A percentile compares a stretch with the other conserved stretches of the same genome.
phyloP scores from a whole-genome alignment of 1,140 invertebrate species.

The Bombus soroeensis region DNA sequence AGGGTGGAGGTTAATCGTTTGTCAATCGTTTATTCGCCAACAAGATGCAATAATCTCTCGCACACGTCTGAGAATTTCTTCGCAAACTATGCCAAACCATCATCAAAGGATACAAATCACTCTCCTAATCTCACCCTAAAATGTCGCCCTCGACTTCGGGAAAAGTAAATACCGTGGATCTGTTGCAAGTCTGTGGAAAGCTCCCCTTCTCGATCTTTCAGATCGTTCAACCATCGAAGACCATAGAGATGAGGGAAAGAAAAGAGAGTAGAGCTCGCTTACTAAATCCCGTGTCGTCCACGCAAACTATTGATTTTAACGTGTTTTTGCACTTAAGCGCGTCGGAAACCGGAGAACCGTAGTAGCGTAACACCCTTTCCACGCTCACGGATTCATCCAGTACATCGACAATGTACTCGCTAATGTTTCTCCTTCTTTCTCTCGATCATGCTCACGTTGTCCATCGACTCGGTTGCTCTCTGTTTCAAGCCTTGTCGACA shows the following conservation, averaged over 20 bases:
- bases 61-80: not conserved
- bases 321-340: conserved; percentile 63
- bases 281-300: conserved; percentile 64
- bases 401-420: conserved; percentile 23
- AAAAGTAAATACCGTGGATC: not conserved
- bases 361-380: conserved; percentile 51
- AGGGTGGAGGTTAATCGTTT: not conserved
- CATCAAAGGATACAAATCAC: not conserved
- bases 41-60: not conserved
- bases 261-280: conserved; percentile 44
- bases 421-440: not conserved
- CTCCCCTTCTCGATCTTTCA: not conserved
- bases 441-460: not conserved
- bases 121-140: not conserved
- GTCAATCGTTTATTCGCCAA: too few species aligned
- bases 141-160: not conserved
- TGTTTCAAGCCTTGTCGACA: not conserved
- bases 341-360: conserved; percentile 66
- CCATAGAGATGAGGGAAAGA: not conserved
- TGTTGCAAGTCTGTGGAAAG: not conserved
- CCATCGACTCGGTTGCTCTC: not conserved
- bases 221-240: not conserved
- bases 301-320: conserved; percentile 73
- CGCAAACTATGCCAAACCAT: not conserved
- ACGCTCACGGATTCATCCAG: conserved; percentile 43